These are phyloP conservation scores for Anthonomus grandis DNA, from an alignment of 1,140 invertebrate genomes.

Conservation along the genomic window DNA sequence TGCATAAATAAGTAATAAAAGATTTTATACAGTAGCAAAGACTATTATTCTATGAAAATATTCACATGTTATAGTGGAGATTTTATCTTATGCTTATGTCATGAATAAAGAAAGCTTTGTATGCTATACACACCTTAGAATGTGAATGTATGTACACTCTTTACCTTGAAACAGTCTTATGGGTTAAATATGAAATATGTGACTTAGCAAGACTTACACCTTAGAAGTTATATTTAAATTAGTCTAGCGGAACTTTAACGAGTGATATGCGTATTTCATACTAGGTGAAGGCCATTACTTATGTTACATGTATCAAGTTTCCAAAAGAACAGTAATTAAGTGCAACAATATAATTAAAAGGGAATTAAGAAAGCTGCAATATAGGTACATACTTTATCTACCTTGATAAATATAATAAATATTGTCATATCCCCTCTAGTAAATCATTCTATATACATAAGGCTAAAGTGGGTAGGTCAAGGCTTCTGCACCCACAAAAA, in stretches of 20 bases:
- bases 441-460: no score
- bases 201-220: background rate
- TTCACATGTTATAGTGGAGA: background rate
- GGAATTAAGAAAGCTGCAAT: no score
- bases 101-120: constrained; percentile 3
- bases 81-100: constrained; percentile 1
- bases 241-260: background rate
- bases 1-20: background rate
- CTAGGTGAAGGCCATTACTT: background rate
- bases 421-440: no score
- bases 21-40: background rate
- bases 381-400: no score
- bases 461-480: no score
- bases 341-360: no score
- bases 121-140: constrained; percentile 4
- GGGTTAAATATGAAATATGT: background rate
- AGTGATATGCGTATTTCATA: background rate
- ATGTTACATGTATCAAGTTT: background rate
- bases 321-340: no score
- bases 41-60: background rate
- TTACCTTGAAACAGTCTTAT: background rate
- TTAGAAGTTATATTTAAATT: background rate
- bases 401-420: no score
- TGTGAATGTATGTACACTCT: background rate
- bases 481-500: no score